A percentile compares a stretch with the other conserved stretches of the same genome.
Evolutionary conservation across 2,113 vertebrate genomes (phyloP).

Genomic region (Pantherophis guttatus): DNA sequence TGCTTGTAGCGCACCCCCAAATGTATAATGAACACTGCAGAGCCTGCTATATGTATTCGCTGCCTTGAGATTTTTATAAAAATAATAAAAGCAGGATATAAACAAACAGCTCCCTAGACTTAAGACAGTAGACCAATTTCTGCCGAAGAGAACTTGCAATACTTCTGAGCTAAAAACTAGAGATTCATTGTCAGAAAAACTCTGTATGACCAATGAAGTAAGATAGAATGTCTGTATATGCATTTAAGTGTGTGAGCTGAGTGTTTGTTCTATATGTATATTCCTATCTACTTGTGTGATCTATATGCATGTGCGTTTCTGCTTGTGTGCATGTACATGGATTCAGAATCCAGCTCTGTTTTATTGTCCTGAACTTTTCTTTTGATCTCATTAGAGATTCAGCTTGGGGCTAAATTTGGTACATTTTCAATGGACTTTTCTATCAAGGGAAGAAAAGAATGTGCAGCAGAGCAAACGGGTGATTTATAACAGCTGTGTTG

Average conservation of each 20-base stretch:
- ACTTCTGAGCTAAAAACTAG: background rate
- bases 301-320: background rate
- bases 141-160: background rate
- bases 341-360: background rate
- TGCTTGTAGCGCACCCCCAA: background rate
- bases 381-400: constrained; percentile 26
- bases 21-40: background rate
- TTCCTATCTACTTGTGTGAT: background rate
- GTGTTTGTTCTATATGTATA: background rate
- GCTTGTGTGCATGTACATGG: background rate
- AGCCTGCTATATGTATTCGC: background rate
- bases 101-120: background rate
- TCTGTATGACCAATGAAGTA: background rate
- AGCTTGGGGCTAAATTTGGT: constrained; percentile 21
- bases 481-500: constrained; percentile 33
- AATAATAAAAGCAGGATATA: background rate
- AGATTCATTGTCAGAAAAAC: background rate
- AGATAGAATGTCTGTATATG: background rate
- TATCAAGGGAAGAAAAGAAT: constrained; percentile 28
- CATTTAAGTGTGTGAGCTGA: background rate
- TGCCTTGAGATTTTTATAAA: background rate
- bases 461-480: constrained; percentile 26
- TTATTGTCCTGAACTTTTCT: constrained; percentile 33
- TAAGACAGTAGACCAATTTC: background rate
- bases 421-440: constrained; percentile 36